A percentile compares a stretch with the other conserved stretches of the same genome.
These are phyloP conservation scores for Probaryconus sp. DNA, from an alignment of 1,140 invertebrate species.

Conservation along the genomic window DNA sequence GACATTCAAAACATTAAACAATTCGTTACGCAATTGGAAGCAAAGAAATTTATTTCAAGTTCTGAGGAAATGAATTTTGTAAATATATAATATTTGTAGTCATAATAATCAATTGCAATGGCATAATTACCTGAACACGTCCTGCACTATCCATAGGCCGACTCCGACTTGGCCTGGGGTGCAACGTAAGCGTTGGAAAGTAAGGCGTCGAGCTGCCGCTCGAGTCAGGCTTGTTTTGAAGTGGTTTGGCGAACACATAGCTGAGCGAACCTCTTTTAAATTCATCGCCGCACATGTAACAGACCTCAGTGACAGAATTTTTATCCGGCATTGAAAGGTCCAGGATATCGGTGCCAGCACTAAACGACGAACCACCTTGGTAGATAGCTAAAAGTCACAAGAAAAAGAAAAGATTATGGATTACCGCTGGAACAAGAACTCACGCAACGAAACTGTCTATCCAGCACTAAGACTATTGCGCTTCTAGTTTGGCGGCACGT, in stretches of 20 bases:
- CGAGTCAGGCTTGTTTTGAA: constrained; percentile 74
- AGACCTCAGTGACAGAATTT: constrained; percentile 92
- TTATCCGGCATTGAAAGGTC: constrained; percentile 94
- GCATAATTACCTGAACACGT: constrained; percentile 80
- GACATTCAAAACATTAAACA: no score
- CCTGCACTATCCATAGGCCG: constrained; percentile 90
- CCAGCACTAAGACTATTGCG: constrained; percentile 21
- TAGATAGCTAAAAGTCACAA: constrained; percentile 68
- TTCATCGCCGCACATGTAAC: constrained; percentile 93
- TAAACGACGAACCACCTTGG: constrained; percentile 71
- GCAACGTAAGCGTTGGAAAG: constrained; percentile 90
- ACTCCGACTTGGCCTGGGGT: constrained; percentile 88
- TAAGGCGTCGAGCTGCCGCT: constrained; percentile 81
- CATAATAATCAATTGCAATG: no score
- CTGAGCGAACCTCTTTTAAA: constrained; percentile 87
- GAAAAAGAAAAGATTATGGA: constrained; percentile 11
- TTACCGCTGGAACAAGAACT: constrained; percentile 4
- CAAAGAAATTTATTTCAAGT: no score
- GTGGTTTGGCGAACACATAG: constrained; percentile 81
- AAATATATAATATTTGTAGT: no score
- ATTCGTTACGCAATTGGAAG: no score
- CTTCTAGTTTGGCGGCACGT: constrained; percentile 60
- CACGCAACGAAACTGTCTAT: neutral
- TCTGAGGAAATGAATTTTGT: no score
- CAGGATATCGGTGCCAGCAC: constrained; percentile 83